phyloP scores from a whole-genome alignment of 2,888 invertebrate species.

The Acanthosepion pharaonis region DNA sequence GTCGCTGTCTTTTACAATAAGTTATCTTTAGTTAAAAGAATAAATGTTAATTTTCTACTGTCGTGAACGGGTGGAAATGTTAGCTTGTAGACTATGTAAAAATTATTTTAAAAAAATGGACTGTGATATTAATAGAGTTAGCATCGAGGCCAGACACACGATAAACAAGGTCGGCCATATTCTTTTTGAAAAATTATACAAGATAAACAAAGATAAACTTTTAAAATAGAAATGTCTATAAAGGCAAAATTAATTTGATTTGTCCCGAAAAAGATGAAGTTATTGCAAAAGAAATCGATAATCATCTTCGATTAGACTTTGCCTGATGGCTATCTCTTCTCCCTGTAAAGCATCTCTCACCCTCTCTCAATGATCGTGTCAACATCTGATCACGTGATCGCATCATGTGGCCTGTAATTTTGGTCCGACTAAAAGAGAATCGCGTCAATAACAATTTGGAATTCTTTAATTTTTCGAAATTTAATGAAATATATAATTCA shows the following conservation, averaged over 20 bases:
- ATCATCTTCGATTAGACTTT: background rate
- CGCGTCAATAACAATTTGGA: background rate
- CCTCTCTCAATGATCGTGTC: background rate
- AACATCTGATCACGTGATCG: background rate
- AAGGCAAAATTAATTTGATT: slow-evolving; percentile 15
- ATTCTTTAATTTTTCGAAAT: background rate
- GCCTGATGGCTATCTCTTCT: background rate
- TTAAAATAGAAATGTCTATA: background rate
- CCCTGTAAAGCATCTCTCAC: background rate
- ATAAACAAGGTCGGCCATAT: background rate
- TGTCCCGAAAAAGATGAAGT: background rate
- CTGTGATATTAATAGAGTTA: too few species aligned
- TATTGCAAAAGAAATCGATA: background rate
- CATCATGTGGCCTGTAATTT: background rate
- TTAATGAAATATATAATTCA: background rate
- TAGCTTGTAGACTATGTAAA: too few species aligned
- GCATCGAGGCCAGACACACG: background rate
- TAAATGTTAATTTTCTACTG: too few species aligned
- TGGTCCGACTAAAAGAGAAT: background rate
- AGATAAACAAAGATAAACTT: background rate
- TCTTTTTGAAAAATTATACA: background rate
- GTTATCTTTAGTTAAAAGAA: too few species aligned
- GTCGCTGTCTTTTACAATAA: too few species aligned
- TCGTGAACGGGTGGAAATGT: too few species aligned
- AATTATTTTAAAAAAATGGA: too few species aligned